Conservation (phyloP, 2,797 vertebrate genomes). For the Channallabes apus region DNA sequence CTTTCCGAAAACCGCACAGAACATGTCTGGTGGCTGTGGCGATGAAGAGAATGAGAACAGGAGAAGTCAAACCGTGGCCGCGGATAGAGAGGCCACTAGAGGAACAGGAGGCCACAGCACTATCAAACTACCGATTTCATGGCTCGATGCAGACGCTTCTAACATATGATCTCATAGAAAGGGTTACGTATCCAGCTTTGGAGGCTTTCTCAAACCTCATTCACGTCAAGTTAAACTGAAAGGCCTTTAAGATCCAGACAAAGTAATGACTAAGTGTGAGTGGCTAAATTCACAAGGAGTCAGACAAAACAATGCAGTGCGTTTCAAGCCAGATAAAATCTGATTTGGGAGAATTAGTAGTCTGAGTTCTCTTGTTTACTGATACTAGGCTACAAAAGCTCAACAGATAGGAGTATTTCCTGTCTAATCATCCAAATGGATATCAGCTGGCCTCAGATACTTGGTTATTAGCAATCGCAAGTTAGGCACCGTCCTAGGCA, state of each 20-base stretch:
- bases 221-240: conserved; percentile 8
- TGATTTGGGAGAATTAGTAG: conserved; percentile 26
- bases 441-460: conserved; percentile 30
- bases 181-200: conserved; percentile 5
- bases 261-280: background rate
- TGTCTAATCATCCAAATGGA: conserved; percentile 39
- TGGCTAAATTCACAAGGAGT: background rate
- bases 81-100: conserved; percentile 8
- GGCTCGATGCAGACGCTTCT: background rate
- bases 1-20: conserved; percentile 48
- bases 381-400: conserved; percentile 4
- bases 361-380: conserved; percentile 26
- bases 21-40: conserved; percentile 48
- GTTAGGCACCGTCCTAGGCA: conserved; percentile 32
- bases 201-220: conserved; percentile 20
- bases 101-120: conserved; percentile 10
- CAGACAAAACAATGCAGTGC: conserved; percentile 6
- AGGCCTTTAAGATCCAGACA: background rate
- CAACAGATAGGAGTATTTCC: conserved; percentile 19
- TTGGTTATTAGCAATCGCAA: conserved; percentile 12
- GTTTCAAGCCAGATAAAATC: conserved; percentile 19
- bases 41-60: conserved; percentile 22
- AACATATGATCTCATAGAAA: conserved; percentile 24
- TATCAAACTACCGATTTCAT: conserved; percentile 22
- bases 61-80: conserved; percentile 32